Percentiles rank a stretch among this genome's conserved stretches.
These are phyloP conservation scores for Glaucidium brasilianum DNA, from an alignment of 2,113 vertebrate genomes.

Conservation along the genomic window DNA sequence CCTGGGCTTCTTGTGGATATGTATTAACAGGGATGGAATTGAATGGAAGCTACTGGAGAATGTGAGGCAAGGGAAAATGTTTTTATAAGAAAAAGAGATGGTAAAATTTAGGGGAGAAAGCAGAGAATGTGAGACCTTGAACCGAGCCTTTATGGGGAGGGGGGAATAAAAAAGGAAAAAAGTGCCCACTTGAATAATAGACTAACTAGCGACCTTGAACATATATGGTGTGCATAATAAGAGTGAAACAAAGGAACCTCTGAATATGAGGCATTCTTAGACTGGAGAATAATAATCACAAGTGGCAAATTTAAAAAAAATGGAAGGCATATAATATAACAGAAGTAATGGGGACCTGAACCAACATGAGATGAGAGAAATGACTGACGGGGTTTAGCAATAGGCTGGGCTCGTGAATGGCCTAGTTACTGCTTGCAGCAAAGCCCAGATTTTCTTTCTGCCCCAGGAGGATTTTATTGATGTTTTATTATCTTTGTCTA, in stretches of 20 bases:
- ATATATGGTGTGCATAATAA: constrained; percentile 69
- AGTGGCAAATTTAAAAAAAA: constrained; percentile 68
- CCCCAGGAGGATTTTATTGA: not conserved
- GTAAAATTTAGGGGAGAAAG: constrained; percentile 69
- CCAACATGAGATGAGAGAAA: constrained; percentile 53
- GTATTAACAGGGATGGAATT: constrained; percentile 56
- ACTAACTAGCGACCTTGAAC: constrained; percentile 77
- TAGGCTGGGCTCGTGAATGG: constrained; percentile 14
- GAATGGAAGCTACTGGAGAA: constrained; percentile 50
- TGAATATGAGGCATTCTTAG: constrained; percentile 68
- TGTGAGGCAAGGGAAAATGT: constrained; percentile 62
- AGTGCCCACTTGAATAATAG: constrained; percentile 73
- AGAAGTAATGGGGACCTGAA: constrained; percentile 44
- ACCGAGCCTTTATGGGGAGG: constrained; percentile 62
- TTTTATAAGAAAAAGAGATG: constrained; percentile 74
- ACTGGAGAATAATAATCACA: constrained; percentile 71
- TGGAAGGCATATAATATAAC: constrained; percentile 54
- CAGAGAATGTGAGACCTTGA: constrained; percentile 76
- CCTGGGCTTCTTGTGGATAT: constrained; percentile 33
- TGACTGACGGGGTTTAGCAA: not conserved
- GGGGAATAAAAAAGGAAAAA: constrained; percentile 46
- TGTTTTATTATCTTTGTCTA: not conserved
- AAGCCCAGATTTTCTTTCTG: not conserved
- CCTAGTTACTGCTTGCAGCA: not conserved
- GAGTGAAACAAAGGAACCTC: constrained; percentile 73